Conservation (phyloP, 2,888 invertebrate genomes). For the Polymixis flavicincta region DNA sequence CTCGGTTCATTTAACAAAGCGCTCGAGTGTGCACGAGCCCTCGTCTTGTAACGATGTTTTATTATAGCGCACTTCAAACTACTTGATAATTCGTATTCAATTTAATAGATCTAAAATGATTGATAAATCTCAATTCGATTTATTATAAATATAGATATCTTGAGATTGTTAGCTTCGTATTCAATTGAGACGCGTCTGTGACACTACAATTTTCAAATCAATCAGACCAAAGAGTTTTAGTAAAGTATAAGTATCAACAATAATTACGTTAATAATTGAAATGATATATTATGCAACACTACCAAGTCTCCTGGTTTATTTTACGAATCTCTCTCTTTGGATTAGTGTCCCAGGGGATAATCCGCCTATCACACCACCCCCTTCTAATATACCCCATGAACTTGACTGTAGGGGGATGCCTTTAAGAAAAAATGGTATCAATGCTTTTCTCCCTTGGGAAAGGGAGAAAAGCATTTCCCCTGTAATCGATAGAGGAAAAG, state of each 20-base stretch:
- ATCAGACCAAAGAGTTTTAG: not conserved
- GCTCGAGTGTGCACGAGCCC: slow-evolving; percentile 82
- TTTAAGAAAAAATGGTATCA: slow-evolving; percentile 20
- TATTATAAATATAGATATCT: slow-evolving; percentile 5
- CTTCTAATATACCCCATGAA: slow-evolving; percentile 10
- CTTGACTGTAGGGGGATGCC: slow-evolving; percentile 10
- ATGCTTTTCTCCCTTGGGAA: slow-evolving; percentile 42
- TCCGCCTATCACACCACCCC: slow-evolving; percentile 1
- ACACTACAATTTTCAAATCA: not conserved
- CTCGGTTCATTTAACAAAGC: slow-evolving; percentile 89
- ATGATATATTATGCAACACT: not conserved
- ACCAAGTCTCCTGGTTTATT: not conserved
- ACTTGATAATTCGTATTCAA: slow-evolving; percentile 55
- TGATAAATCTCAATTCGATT: slow-evolving; percentile 19
- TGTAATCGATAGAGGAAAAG: slow-evolving; percentile 85
- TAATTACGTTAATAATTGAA: slow-evolving; percentile 1
- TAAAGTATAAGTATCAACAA: not conserved
- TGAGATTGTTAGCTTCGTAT: not conserved
- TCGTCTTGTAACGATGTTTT: slow-evolving; percentile 76
- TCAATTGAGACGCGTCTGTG: slow-evolving; percentile 1
- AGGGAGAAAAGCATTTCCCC: slow-evolving; percentile 77
- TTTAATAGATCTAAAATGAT: slow-evolving; percentile 43
- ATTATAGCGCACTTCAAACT: slow-evolving; percentile 68
- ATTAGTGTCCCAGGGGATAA: slow-evolving; percentile 6
- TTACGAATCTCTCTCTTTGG: not conserved